phyloP scores from a whole-genome alignment of 1,140 invertebrate species.

The Drosophila tsacasi region DNA sequence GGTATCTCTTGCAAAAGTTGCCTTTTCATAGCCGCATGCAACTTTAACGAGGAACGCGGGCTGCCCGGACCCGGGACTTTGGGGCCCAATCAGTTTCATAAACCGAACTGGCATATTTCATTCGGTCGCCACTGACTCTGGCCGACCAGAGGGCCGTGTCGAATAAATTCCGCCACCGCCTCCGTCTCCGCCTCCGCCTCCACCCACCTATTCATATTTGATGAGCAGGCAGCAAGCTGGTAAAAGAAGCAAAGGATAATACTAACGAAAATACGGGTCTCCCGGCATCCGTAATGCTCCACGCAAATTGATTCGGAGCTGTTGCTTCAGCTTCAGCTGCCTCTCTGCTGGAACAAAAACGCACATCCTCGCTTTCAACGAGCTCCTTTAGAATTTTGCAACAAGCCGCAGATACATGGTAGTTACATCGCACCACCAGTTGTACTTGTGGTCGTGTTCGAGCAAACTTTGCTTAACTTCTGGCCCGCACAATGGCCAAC shows the following conservation, averaged over 20 bases:
- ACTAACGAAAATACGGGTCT: conserved; percentile 45
- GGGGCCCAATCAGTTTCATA: conserved; percentile 63
- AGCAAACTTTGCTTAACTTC: conserved; percentile 72
- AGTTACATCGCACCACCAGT: conserved; percentile 37
- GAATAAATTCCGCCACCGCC: conserved; percentile 48
- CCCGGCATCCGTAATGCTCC: conserved; percentile 15
- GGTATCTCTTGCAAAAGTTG: conserved; percentile 14
- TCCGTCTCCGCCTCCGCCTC: neutral
- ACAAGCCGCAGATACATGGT: conserved; percentile 56
- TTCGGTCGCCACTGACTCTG: conserved; percentile 14
- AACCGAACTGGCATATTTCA: conserved; percentile 67
- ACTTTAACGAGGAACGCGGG: conserved; percentile 24
- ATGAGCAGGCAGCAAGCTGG: conserved; percentile 36
- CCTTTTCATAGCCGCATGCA: conserved; percentile 15
- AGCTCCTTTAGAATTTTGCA: conserved; percentile 41
- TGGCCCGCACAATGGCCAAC: conserved; percentile 42
- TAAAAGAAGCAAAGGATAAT: conserved; percentile 18
- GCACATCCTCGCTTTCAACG: conserved; percentile 25
- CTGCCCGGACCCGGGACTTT: neutral
- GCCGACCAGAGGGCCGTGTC: conserved; percentile 7
- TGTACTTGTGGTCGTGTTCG: conserved; percentile 68
- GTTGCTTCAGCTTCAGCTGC: conserved; percentile 6
- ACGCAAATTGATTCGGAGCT: conserved; percentile 40
- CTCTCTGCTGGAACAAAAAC: conserved; percentile 11
- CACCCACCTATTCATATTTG: conserved; percentile 60